Base-by-base conservation (phyloP, 2,113 vertebrate genomes). In the Anoura caudifer region DNA sequence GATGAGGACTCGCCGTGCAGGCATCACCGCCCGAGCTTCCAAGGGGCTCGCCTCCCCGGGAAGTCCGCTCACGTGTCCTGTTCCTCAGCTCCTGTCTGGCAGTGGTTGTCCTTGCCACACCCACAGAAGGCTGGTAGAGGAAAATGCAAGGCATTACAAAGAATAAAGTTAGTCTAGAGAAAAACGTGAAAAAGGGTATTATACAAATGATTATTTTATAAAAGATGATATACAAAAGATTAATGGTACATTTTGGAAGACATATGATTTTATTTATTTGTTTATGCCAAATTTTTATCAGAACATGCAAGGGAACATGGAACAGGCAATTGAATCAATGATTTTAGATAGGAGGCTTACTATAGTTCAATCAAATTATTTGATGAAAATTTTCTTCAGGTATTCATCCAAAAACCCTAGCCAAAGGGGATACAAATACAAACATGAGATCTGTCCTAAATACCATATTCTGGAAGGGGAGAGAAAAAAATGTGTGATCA, bases 121-220 rank as follows among this genome's bases (percentile, higher is more conserved):
- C 43, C 47, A 87, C 36, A 54, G 41, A 73, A 86, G 19, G 15
- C 8, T 83, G 89, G 2, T 22, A n/a, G 54, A 76, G 12, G 50
- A 87, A 95, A 95, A 54, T 47, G n/a, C 75, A 72, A 95, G 33
- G 13, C 14, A 0, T 76, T 80, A 83, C 72, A 70, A 95, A 95
- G 31, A 90, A 41, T 31, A 86, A 87, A 26, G 9, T 65, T 69
- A 59, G 43, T 70, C 1, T 54, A 93, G 52, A 75, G 84, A 87
- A 95, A n/a, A 65, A 28, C 59, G 72, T 20, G 61, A 79, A 83
- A 92, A 33, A 45, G 8, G n/a, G 9, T 9, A 70, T 63, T 77
- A 45, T 54, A 59, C 2, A 63, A 72, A 92, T 94, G 11, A 16
- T 69, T 90, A 73, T n/a, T n/a, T n/a, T n/a, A n/a, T n/a, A n/a